Base-by-base conservation (phyloP, 2,888 invertebrate species). In the Epistrophe eligans region DNA sequence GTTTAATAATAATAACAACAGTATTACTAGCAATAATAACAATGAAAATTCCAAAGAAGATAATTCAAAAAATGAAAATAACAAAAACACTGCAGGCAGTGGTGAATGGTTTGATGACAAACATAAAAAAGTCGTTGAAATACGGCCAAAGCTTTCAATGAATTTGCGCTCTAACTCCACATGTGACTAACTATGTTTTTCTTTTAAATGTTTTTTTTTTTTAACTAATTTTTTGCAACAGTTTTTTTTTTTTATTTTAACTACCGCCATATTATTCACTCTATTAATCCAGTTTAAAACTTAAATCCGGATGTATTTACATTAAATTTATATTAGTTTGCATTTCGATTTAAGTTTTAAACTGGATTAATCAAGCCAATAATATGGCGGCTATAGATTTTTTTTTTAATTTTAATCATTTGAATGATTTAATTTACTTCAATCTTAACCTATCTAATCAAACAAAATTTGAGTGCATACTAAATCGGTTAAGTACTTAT, bases 151-250 rank as follows among this genome's bases (percentile, higher is more conserved):
- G 88, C 84, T 90, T 77, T 88, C 89, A 57, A 89, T 89, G 76
- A 89, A 90, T 74, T 89, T 89, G 87, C 90, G 91, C 82, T 90
- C 91, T 28, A 90, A 90, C 89, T 91, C 91, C 43, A 91, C 91
- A 28, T 90, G 90, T 84, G 90, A 91, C 85, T 91, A 90, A 89
- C n/a, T n/a, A 2, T 40, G 72, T 84, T 32, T 32, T 50, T 48
- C 10, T 6, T 40, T 43, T 13, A 6, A 60, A 76, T 57, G 48
- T 40, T 55, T 60, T 71, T 66, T 71, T 71, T 70, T 70, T 67
- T 84, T 50, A 19, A 66, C 48, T 66, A 48, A 64, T 38, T 72
- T 79, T 73, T 52, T 67, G 50, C 11, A 48, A 57, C 10, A 55
- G 52, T 13, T 45, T 45, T 6, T 15, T 6, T 15, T 55, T 7